Evolutionary conservation across 2,888 invertebrate species (phyloP).

Genomic region (Empis livida): DNA sequence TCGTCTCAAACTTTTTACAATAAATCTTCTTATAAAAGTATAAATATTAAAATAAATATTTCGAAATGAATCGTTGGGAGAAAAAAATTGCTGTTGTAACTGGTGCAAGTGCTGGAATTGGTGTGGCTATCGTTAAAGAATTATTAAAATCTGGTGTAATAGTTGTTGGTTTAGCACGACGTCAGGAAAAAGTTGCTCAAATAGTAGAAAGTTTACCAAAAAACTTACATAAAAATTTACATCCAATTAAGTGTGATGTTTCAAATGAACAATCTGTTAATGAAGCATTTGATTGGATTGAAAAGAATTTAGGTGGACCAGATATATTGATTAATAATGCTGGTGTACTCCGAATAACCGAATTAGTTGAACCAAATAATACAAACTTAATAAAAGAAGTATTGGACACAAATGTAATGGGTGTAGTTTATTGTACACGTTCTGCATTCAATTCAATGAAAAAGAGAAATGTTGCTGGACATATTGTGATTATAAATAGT

Average conservation of each 20-base stretch:
- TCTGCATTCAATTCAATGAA: conserved; percentile 38
- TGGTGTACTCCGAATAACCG: conserved; percentile 13
- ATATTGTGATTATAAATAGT: conserved; percentile 38
- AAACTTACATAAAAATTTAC: conserved; percentile 20
- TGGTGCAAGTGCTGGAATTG: conserved; percentile 51
- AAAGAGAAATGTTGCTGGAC: conserved; percentile 29
- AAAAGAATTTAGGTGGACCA: conserved; percentile 38
- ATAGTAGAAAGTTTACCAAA: conserved; percentile 16
- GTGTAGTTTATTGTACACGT: conserved; percentile 35
- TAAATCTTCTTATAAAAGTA: too few species aligned
- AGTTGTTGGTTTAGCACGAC: conserved; percentile 42
- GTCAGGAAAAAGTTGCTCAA: conserved; percentile 36
- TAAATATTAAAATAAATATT: too few species aligned
- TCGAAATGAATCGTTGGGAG: conserved; percentile 48
- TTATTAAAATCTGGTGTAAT: conserved; percentile 39
- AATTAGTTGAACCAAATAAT: conserved; percentile 15
- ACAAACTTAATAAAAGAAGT: conserved; percentile 20
- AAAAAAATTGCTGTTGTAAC: conserved; percentile 50
- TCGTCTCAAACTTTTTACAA: too few species aligned
- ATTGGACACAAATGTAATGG: conserved; percentile 38
- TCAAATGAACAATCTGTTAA: conserved; percentile 40
- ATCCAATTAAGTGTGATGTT: conserved; percentile 39
- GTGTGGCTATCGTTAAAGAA: conserved; percentile 36
- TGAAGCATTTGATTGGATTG: conserved; percentile 38
- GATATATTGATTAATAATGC: conserved; percentile 49